Conservation (phyloP, 1,140 invertebrate species). For the Bombus pascuorum region DNA sequence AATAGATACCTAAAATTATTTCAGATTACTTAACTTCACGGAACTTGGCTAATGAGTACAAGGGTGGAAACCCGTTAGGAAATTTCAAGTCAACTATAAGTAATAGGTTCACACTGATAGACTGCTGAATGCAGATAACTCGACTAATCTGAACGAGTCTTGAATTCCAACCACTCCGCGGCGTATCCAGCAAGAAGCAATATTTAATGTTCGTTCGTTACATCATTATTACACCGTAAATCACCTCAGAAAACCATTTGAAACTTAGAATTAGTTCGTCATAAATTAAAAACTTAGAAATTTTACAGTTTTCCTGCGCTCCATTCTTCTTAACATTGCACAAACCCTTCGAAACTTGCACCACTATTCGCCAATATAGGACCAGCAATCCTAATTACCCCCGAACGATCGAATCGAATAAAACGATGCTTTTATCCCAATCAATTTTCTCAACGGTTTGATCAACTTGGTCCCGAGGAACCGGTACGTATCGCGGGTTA, state of each 20-base stretch:
- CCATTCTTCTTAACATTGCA: neutral
- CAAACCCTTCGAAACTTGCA: neutral
- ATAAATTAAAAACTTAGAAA: neutral
- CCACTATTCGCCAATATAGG: no score
- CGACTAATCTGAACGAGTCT: neutral
- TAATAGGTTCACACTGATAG: no score
- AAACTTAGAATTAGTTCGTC: neutral
- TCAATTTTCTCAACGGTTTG: neutral
- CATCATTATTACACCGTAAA: constrained; percentile 11
- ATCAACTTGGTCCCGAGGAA: neutral
- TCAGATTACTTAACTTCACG: no score
- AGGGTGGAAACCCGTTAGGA: no score
- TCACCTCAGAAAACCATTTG: neutral
- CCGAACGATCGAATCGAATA: neutral
- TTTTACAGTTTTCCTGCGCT: neutral
- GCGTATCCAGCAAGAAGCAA: neutral
- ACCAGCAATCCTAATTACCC: neutral
- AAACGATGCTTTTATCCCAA: neutral
- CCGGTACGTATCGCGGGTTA: neutral
- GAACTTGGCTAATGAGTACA: no score
- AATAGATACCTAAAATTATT: no score
- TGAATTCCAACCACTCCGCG: neutral
- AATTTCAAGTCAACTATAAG: no score
- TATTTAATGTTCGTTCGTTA: neutral
- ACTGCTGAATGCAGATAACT: no score